Evolutionary conservation across 2,797 vertebrate species (phyloP), one percentile per base, ranked within the genome.

Genomic region (Takifugu ocellatus): DNA sequence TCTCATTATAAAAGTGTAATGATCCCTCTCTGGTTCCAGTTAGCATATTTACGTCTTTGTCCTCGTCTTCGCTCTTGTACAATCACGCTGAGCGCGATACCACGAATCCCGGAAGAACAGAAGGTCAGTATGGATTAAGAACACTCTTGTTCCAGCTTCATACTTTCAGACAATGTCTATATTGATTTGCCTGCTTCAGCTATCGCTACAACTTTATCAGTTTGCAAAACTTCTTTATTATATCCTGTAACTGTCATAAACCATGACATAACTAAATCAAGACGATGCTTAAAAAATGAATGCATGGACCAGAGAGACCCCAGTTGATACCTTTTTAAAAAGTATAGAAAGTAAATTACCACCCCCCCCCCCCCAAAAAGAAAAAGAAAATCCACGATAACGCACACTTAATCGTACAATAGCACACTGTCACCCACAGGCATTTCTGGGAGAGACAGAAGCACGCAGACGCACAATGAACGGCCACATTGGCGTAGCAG

Each of bases 1-100:
- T 72, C 70, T 80, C 77, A 85, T 85, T 83, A 85, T 77, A 62
- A 66, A 66, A 73, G 63, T 5, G 57, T 62, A 75, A 83, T 45
- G 54, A 26, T 6, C 14, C 47, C 65, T 44, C 62, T 61, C 66
- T 43, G 63, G 52, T 54, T 63, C 29, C 43, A 64, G 51, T 64
- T 64, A 52, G 60, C 26, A 59, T 63, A 61, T 79, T 51, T 76
- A 51, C 61, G 71, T 74, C 5, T 29, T 7, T 10, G 31, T 65
- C 21, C 24, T 51, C 17, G 2, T 51, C 61, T 55, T 24, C 54
- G 61, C 17, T 56, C 51, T 54, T 58, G 42, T 70, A 74, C 24
- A 63, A 53, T 54, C 4, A 4, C 29, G 27, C 11, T 1, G 31
- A 50, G 25, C 33, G 21, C 1, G 8, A 10, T 16, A 53, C 64